These are phyloP conservation scores for Trichonephila inaurata DNA, from an alignment of 1,140 invertebrate species.

Conservation along the genomic window DNA sequence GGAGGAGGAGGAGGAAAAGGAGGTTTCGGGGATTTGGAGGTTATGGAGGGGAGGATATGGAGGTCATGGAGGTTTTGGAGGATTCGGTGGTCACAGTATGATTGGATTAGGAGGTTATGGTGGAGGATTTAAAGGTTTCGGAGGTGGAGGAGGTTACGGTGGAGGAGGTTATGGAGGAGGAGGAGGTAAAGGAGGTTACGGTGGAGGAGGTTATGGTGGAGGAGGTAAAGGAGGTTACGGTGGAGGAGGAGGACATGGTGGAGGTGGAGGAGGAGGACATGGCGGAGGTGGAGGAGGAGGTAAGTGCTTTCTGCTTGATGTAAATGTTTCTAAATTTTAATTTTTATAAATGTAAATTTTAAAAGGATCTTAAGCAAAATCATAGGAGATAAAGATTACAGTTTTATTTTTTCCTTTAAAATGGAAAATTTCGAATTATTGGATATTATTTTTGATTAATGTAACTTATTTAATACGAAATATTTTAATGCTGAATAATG, in stretches of 20 bases:
- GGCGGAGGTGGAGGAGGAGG: constrained; percentile 35
- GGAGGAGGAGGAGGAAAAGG: neutral
- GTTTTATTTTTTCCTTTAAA: no score
- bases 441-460: no score
- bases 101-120: neutral
- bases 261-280: neutral
- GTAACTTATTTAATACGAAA: no score
- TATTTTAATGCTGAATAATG: no score
- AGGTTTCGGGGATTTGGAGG: neutral
- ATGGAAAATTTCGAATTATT: no score
- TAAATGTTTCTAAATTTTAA: no score
- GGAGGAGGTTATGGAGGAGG: neutral
- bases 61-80: constrained; percentile 16
- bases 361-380: no score
- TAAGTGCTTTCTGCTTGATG: no score
- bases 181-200: neutral
- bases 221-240: constrained; percentile 27
- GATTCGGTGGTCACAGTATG: neutral
- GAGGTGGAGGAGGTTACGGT: neutral
- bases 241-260: neutral
- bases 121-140: constrained; percentile 21
- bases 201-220: constrained; percentile 23
- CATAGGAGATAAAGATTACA: no score
- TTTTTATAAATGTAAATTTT: no score
- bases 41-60: neutral